Evolutionary conservation across 2,888 invertebrate genomes (phyloP), one percentile per base, ranked within the genome.

Genomic region (Colostygia pectinataria): DNA sequence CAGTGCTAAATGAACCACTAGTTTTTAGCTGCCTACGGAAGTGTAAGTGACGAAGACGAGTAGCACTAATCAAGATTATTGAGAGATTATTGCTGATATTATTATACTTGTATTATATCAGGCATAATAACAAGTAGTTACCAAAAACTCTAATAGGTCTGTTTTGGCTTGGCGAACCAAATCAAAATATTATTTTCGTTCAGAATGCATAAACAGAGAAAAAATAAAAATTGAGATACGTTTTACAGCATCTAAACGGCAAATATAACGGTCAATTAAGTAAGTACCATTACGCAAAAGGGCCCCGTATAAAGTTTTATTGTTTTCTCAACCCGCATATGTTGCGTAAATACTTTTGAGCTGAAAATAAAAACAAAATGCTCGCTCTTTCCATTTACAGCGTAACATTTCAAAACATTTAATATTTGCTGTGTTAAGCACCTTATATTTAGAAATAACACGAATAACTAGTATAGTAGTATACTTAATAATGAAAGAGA

Each of bases 251-350:
- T 46, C 52, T 52, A 46, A 52, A 52, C 28, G 52, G 46, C 46
- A 52, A 46, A 52, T 42, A 46, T 52, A 53, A 48, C 44, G 53
- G 48, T 49, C 48, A 53, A 48, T 48, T 48, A 53, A 48, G 44
- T 48, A 39, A 46, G 52, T 51, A 46, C 52, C 39, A 46, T 46
- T 47, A 46, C 51, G 37, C 41, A 44, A 53, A n/a, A 40, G 48
- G 54, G 48, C 37, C 46, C 43, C 49, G 54, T 48, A 52, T 55
- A 46, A 48, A 48, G 32, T 51, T 52, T 53, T 46, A 40, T 51
- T 52, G 46, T 45, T 52, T 55, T 48, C 46, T 45, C 41, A 15
- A 46, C 58, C 58, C 58, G 55, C 53, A 58, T 57, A 29, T 42
- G 48, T 44, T 53, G 24, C 31, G 48, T 46, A 50, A 50, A 50